phyloP scores from a whole-genome alignment of 1,140 invertebrate genomes.

The Ptiloglossa arizonensis region DNA sequence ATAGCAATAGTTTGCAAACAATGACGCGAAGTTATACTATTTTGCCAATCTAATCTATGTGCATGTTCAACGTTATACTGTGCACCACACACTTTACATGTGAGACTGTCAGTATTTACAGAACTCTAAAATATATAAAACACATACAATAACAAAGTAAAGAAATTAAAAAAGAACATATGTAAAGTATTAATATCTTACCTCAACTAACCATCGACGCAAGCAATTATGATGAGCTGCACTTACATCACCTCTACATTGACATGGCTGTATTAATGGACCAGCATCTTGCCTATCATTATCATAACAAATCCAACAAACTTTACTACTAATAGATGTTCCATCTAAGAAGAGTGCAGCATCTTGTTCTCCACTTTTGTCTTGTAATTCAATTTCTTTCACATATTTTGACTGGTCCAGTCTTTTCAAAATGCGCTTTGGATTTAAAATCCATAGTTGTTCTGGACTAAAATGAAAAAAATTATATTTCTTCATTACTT shows the following conservation, averaged over 20 bases:
- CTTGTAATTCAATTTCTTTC: conserved; percentile 83
- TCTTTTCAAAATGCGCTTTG: conserved; percentile 90
- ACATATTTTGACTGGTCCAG: conserved; percentile 79
- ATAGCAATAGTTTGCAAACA: conserved; percentile 89
- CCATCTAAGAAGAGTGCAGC: conserved; percentile 67
- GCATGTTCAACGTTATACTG: conserved; percentile 89
- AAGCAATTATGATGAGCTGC: conserved; percentile 96
- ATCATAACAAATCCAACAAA: conserved; percentile 98
- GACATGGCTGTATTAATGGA: conserved; percentile 93
- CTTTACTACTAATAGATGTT: conserved; percentile 81
- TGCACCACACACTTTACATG: conserved; percentile 91
- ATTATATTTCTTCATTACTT: conserved; percentile 2
- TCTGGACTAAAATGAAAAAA: conserved; percentile 85
- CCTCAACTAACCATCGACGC: conserved; percentile 93
- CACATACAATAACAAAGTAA: conserved; percentile 18
- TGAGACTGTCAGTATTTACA: conserved; percentile 85
- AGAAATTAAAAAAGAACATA: neutral
- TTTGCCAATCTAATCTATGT: conserved; percentile 89
- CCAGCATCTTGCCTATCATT: conserved; percentile 88
- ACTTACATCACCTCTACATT: conserved; percentile 94
- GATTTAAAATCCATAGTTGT: conserved; percentile 96
- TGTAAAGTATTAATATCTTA: conserved; percentile 65
- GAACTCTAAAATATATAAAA: conserved; percentile 82
- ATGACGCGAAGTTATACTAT: conserved; percentile 90
- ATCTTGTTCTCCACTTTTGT: conserved; percentile 73